Evolutionary conservation across 2,888 invertebrate species (phyloP), one percentile per base, ranked within the genome.

Genomic region (Agrotis clavis): DNA sequence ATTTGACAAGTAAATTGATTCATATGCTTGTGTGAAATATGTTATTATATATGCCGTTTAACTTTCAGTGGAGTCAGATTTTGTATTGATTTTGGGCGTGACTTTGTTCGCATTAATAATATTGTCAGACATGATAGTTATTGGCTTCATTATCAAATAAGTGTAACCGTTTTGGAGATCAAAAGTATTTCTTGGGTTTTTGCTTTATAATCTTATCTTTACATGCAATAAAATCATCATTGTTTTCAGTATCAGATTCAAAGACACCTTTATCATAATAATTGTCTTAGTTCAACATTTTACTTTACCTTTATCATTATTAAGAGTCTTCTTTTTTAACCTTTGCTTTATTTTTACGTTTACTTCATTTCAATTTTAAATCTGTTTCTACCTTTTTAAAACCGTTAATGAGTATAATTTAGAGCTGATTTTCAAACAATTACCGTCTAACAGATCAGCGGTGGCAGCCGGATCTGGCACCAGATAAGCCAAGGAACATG

Each of bases 1-100:
- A 69, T 80, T 80, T 80, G 82, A 82, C 82, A 74, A 48, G 62
- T 35, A 64, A 35, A 80, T 67, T 82, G 79, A 80, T 74, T 78
- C 56, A 80, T 64, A 69, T 16, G 18, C 14, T 68, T 51, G 69
- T 74, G 74, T 74, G 79, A 69, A 80, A 74, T 76, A 65, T 66
- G n/a, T 63, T 62, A 62, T 57, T 65, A 66, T 56, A n/a, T 67
- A 47, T n/a, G 18, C 35, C 19, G 48, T 60, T 82, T 69, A 50
- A 19, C 4, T 59, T 54, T 6, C 18, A 25, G 53, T 47, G 19
- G n/a, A 70, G 0, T 19, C 19, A 30, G 11, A 30, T 47, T 67
- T 67, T 14, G 48, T 65, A 51, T 53, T 63, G 35, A 60, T 70
- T 79, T 54, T 47, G 51, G 16, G 50, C 45, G 48, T 41, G 14